phyloP scores from a whole-genome alignment of 2,113 vertebrate genomes.

The Crypturellus undulatus region DNA sequence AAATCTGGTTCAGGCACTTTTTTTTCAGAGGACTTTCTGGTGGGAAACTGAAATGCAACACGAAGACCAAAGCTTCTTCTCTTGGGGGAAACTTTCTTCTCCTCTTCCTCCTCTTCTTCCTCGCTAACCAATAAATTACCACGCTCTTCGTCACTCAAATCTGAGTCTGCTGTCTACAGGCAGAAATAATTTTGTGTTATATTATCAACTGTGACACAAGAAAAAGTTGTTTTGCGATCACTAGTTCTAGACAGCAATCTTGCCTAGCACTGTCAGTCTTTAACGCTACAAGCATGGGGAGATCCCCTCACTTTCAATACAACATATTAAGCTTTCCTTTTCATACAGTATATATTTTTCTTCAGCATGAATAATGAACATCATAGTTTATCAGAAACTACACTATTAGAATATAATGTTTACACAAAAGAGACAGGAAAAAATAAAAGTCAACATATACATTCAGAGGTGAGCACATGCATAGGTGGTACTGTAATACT shows the following conservation, averaged over 20 bases:
- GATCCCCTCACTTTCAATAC: neutral
- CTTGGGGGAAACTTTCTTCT: conserved; percentile 42
- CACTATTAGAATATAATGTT: neutral
- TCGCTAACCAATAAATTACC: conserved; percentile 62
- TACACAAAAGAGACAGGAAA: neutral
- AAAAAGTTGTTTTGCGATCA: neutral
- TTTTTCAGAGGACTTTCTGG: conserved; percentile 78
- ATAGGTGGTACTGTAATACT: neutral
- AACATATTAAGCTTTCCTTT: neutral
- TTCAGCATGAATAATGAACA: neutral
- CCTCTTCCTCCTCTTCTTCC: conserved; percentile 73
- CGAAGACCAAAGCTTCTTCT: conserved; percentile 85
- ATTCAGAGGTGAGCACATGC: neutral
- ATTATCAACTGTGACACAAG: neutral
- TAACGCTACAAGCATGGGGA: neutral
- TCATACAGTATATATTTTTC: neutral
- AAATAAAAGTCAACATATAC: neutral
- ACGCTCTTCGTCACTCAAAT: conserved; percentile 72
- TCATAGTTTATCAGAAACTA: neutral
- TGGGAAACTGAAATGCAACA: conserved; percentile 91
- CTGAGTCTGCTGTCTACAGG: conserved; percentile 72
- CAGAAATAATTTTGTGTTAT: neutral
- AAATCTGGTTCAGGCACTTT: conserved; percentile 44
- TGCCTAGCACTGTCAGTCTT: neutral
- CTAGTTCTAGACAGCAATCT: neutral